Evolutionary conservation across 2,888 invertebrate species (phyloP).

Genomic region (Aphodius sticticus): DNA sequence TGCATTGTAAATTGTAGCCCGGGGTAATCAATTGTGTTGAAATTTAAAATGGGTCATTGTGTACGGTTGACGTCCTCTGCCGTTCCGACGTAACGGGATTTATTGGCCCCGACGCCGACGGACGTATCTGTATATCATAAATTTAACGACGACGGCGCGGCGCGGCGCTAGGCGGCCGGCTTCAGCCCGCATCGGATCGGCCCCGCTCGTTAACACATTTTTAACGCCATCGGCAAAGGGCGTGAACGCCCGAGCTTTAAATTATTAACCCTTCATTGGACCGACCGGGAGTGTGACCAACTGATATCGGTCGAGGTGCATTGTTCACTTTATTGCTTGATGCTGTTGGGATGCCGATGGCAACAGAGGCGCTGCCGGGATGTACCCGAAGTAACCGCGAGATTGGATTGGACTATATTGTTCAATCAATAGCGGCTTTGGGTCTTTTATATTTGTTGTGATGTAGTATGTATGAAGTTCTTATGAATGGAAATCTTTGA

Average conservation of each 20-base stretch:
- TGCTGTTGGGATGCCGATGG: not conserved
- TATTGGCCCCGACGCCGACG: not conserved
- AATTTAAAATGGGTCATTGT: conserved; percentile 4
- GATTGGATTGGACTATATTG: too few species aligned
- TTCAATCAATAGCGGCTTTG: too few species aligned
- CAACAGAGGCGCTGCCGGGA: too few species aligned
- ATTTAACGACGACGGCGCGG: not conserved
- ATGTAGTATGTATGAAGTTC: too few species aligned
- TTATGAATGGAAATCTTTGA: too few species aligned
- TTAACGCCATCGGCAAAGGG: conserved; percentile 24
- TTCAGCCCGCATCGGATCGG: not conserved
- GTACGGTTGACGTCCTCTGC: not conserved
- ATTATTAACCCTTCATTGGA: conserved; percentile 20
- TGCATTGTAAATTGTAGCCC: not conserved
- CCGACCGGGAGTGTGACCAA: not conserved
- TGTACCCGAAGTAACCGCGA: too few species aligned
- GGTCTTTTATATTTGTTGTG: too few species aligned
- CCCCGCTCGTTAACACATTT: conserved; percentile 23
- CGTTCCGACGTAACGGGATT: not conserved
- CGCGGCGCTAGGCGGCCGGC: not conserved
- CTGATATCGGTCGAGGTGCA: not conserved
- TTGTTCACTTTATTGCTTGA: not conserved
- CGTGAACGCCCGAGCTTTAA: conserved; percentile 13
- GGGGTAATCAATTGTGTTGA: conserved; percentile 4
- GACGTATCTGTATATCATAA: conserved; percentile 4